Evolutionary conservation across 2,113 vertebrate genomes (phyloP), one percentile per base, ranked within the genome.

Genomic region (Daphoenositta chrysoptera): DNA sequence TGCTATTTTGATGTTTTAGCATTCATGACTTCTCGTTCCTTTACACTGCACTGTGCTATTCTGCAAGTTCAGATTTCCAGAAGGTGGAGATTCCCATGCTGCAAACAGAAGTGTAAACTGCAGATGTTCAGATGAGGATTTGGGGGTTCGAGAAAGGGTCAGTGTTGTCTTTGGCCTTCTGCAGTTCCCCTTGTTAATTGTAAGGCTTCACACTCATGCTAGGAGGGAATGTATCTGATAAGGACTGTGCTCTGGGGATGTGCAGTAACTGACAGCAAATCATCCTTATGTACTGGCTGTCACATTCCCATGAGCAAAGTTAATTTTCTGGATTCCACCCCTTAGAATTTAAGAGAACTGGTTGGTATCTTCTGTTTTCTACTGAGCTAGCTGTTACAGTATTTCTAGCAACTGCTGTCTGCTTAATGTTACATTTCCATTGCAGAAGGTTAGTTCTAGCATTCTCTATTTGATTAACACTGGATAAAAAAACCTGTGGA

Each of bases 121-220:
- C 11, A 65, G 28, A 4, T 51, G 10, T 2, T 53, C 30, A 57
- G 12, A 26, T 53, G 11, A 54, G n/a, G 33, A 10, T 83, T 66
- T 4, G 50, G 24, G 12, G 3, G 2, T 39, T 82, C 51, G 23
- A 87, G 64, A 77, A 68, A 20, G 22, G 22, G 6, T 20, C 28
- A 5, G n/a, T 0, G 0, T 64, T 76, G 8, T 76, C 15, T 48
- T 53, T 40, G 45, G 14, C 27, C 26, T 44, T 70, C 6, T 61
- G 37, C 50, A 35, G 33, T 35, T 89, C 18, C 56, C 10, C 2
- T 4, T 61, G 72, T 28, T 28, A 39, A 18, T 9, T 68, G 9
- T 28, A 57, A 78, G 48, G 53, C n/a, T 69, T 87, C 40, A 35
- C 23, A 27, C 3, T 2, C 0, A 0, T 15, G 30, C 22, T 47